Evolutionary conservation across 2,888 invertebrate species (phyloP).

Genomic region (Conops quadrifasciatus): DNA sequence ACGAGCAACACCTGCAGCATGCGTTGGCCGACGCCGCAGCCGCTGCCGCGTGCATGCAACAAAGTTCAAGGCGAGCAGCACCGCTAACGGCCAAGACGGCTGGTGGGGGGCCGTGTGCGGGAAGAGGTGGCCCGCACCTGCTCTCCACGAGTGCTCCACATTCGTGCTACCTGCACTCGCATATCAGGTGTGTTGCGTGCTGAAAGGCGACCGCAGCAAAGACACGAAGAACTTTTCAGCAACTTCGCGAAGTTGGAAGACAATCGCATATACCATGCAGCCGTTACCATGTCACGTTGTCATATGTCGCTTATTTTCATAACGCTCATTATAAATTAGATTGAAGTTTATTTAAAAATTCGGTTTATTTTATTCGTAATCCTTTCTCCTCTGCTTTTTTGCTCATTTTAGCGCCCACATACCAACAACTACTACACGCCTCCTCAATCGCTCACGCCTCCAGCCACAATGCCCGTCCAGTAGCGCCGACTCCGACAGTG

Average conservation of each 20-base stretch:
- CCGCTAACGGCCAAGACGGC: constrained; percentile 19
- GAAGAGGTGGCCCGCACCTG: constrained; percentile 40
- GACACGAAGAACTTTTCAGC: background rate
- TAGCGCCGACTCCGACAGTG: constrained; percentile 61
- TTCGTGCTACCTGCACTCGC: constrained; percentile 26
- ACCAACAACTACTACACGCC: constrained; percentile 64
- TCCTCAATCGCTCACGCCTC: constrained; percentile 64
- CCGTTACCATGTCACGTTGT: too few relatives aligned
- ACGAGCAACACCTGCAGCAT: constrained; percentile 35
- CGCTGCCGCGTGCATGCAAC: constrained; percentile 26
- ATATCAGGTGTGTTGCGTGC: constrained; percentile 26
- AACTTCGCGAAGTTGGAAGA: background rate
- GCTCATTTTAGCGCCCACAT: constrained; percentile 58
- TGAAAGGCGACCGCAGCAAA: background rate
- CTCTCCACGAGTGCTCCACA: constrained; percentile 52
- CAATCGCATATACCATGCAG: too few relatives aligned
- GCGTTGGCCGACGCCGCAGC: constrained; percentile 28
- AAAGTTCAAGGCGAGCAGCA: constrained; percentile 43
- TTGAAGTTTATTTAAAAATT: background rate
- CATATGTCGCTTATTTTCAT: too few relatives aligned
- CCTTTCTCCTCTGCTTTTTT: background rate
- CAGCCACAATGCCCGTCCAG: constrained; percentile 58
- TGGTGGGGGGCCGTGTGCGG: background rate
- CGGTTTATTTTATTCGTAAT: background rate
- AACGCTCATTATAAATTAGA: too few relatives aligned